These are phyloP conservation scores for Agrotis ipsilon DNA, from an alignment of 2,888 invertebrate genomes.

Conservation along the genomic window DNA sequence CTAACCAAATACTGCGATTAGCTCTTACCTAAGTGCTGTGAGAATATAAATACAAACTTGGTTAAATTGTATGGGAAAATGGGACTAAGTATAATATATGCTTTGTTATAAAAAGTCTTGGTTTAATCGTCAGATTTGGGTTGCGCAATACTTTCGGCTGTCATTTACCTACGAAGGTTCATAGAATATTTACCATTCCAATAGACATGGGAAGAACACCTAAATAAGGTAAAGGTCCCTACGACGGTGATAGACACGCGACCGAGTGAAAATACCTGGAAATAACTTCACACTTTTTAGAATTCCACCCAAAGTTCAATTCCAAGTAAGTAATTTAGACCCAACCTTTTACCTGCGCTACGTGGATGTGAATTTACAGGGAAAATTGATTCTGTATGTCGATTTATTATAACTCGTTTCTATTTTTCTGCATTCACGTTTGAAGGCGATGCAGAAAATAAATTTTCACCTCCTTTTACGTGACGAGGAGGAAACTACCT, in stretches of 20 bases:
- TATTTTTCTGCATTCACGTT: background rate
- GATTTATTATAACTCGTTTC: background rate
- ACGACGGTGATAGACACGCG: slow-evolving; percentile 24
- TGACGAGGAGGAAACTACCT: too few species aligned
- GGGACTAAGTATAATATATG: too few species aligned
- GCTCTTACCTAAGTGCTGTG: slow-evolving; percentile 26
- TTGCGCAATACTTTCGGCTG: slow-evolving; percentile 40
- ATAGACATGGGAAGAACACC: slow-evolving; percentile 27
- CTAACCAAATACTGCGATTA: slow-evolving; percentile 52
- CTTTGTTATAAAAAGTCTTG: slow-evolving; percentile 28
- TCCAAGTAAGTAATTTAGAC: slow-evolving; percentile 15
- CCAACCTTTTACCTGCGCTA: background rate
- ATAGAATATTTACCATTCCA: slow-evolving; percentile 48
- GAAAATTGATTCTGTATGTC: background rate
- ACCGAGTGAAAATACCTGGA: slow-evolving; percentile 4
- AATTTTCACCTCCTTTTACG: too few species aligned
- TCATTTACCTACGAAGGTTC: slow-evolving; percentile 37
- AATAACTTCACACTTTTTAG: slow-evolving; percentile 3
- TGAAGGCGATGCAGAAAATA: background rate
- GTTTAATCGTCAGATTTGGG: slow-evolving; percentile 12
- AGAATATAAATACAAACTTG: slow-evolving; percentile 43
- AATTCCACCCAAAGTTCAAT: background rate
- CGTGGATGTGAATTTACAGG: background rate
- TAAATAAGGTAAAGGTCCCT: slow-evolving; percentile 39
- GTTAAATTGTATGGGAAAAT: slow-evolving; percentile 3